Evolutionary conservation across 1,140 invertebrate genomes (phyloP).

Genomic region (Drosophila asahinai): DNA sequence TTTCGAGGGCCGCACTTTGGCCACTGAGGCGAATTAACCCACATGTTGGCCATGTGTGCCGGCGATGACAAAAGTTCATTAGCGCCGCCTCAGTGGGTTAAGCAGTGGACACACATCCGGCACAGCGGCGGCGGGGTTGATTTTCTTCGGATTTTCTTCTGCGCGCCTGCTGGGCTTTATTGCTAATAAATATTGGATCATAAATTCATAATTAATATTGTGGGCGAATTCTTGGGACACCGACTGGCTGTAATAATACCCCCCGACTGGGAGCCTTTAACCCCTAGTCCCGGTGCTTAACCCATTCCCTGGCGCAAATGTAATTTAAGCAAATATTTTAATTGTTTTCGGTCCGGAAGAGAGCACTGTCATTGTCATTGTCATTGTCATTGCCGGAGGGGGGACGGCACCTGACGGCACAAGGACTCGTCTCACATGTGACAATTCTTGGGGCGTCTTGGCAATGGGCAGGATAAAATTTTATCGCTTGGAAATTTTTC

Average conservation of each 20-base stretch:
- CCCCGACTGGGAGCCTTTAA: background rate
- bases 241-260: background rate
- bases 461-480: constrained; percentile 58
- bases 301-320: constrained; percentile 24
- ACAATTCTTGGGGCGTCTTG: constrained; percentile 30
- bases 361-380: constrained; percentile 42
- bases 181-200: constrained; percentile 77
- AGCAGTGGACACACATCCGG: constrained; percentile 42
- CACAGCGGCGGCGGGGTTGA: constrained; percentile 3
- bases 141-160: constrained; percentile 17
- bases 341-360: constrained; percentile 60
- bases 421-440: constrained; percentile 8
- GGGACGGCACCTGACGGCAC: constrained; percentile 38
- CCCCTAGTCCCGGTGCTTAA: background rate
- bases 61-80: constrained; percentile 76
- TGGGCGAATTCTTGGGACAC: constrained; percentile 13
- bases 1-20: constrained; percentile 10
- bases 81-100: constrained; percentile 70
- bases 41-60: constrained; percentile 41
- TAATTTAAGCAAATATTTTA: constrained; percentile 81
- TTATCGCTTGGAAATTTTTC: constrained; percentile 80
- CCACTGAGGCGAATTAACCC: constrained; percentile 23
- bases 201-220: constrained; percentile 83
- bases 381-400: constrained; percentile 6
- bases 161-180: constrained; percentile 76